These are phyloP conservation scores for Platalea minor DNA, from an alignment of 2,797 vertebrate species.

Conservation along the genomic window DNA sequence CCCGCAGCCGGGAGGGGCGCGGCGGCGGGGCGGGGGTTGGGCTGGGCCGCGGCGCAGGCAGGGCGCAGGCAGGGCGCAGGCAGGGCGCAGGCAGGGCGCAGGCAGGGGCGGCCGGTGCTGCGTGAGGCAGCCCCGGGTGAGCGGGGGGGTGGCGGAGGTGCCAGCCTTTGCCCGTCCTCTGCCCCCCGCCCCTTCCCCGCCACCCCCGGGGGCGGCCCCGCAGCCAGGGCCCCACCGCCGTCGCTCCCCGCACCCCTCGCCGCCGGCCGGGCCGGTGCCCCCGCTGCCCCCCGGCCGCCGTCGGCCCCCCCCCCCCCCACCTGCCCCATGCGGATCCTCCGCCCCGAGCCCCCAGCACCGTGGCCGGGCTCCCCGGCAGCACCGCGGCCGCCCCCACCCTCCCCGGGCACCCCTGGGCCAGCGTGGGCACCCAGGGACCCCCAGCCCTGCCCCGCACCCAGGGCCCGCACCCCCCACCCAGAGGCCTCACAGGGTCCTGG, in stretches of 20 bases:
- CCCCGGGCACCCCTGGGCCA: neutral
- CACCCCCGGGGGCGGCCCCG: neutral
- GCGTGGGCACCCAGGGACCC: neutral
- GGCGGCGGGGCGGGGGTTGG: too few species aligned
- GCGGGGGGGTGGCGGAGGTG: neutral
- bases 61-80: neutral
- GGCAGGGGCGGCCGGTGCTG: neutral
- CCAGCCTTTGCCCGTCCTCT: neutral
- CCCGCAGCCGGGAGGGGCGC: too few species aligned
- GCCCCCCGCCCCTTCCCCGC: neutral
- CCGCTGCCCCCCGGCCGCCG: too few species aligned
- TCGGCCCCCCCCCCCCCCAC: neutral
- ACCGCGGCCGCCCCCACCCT: neutral
- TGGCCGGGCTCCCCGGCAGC: neutral
- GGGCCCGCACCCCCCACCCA: neutral
- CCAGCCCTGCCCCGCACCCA: accelerated
- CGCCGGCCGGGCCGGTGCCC: neutral
- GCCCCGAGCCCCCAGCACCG: accelerated
- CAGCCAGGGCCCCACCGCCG: neutral
- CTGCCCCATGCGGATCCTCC: neutral
- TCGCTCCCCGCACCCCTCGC: neutral
- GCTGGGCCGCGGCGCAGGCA: neutral
- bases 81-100: neutral
- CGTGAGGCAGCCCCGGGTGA: neutral
- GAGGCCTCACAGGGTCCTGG: neutral